Conservation (phyloP, 2,113 vertebrate species). For the Montifringilla adamsi region DNA sequence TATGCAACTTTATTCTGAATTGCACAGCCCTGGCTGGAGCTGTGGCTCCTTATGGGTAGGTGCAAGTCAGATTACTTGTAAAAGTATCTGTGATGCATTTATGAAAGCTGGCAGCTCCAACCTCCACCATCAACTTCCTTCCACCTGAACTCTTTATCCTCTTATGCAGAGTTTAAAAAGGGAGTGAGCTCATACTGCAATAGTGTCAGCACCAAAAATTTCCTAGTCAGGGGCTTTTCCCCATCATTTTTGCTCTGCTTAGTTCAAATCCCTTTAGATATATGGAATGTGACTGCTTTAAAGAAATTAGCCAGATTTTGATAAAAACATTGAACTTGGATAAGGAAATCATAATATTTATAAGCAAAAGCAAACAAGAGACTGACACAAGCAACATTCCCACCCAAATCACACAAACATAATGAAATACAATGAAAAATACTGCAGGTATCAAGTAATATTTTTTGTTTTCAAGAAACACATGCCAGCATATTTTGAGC, state of each 20-base stretch:
- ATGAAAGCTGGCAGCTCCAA: neutral
- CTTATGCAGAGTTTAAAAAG: neutral
- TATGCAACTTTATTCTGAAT: neutral
- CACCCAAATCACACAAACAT: neutral
- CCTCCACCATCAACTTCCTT: neutral
- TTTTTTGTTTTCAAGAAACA: neutral
- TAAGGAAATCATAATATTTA: neutral
- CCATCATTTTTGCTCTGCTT: neutral
- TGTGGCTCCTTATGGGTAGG: neutral
- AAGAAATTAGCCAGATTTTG: neutral
- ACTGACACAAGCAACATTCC: neutral
- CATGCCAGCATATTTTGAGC: neutral
- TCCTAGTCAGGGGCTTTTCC: neutral
- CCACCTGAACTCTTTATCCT: neutral
- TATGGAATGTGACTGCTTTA: neutral
- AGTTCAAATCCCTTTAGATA: neutral
- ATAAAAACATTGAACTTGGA: neutral
- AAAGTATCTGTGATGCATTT: neutral
- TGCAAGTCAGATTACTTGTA: neutral
- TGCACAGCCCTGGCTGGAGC: neutral
- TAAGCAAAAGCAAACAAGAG: neutral
- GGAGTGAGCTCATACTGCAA: neutral
- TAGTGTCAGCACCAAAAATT: neutral
- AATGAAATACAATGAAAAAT: neutral
- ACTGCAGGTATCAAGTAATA: neutral